A percentile compares a stretch with the other conserved stretches of the same genome.
phyloP scores from a whole-genome alignment of 2,797 vertebrate genomes.

The Anisognathus igniventris region DNA sequence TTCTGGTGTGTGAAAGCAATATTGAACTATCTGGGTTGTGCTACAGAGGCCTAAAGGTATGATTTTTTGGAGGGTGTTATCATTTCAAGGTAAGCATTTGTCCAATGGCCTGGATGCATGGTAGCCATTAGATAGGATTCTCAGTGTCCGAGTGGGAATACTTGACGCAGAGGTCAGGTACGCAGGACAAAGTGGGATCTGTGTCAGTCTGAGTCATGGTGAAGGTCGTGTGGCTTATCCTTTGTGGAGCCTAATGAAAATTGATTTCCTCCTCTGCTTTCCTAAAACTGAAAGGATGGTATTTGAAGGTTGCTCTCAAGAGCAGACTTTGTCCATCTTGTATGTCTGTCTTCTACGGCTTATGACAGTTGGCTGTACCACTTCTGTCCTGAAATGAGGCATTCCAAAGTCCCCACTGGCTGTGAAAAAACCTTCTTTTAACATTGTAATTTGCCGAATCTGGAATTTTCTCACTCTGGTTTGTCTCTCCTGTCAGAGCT shows the following conservation, averaged over 20 bases:
- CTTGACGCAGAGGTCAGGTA: neutral
- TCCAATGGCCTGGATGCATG: neutral
- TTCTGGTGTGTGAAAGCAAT: neutral
- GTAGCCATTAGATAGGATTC: neutral
- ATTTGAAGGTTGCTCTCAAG: conserved; percentile 51
- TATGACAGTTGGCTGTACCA: neutral
- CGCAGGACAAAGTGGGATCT: neutral
- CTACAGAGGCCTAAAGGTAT: neutral
- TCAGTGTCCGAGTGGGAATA: neutral
- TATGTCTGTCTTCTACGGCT: conserved; percentile 14
- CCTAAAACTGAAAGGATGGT: neutral
- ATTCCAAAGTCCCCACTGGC: neutral
- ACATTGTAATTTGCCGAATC: neutral
- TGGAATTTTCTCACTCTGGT: conserved; percentile 10
- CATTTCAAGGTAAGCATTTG: neutral
- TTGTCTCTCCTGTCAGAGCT: conserved; percentile 22
- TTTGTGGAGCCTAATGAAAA: conserved; percentile 21
- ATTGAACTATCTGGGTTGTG: neutral
- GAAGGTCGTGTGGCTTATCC: conserved; percentile 14
- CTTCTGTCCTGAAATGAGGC: neutral
- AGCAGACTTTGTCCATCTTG: neutral
- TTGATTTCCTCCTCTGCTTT: neutral
- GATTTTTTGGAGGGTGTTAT: neutral
- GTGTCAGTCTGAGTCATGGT: neutral
- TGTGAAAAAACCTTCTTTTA: neutral